Conservation (phyloP, 1,140 invertebrate species). For the Rhopalosiphum padi region DNA sequence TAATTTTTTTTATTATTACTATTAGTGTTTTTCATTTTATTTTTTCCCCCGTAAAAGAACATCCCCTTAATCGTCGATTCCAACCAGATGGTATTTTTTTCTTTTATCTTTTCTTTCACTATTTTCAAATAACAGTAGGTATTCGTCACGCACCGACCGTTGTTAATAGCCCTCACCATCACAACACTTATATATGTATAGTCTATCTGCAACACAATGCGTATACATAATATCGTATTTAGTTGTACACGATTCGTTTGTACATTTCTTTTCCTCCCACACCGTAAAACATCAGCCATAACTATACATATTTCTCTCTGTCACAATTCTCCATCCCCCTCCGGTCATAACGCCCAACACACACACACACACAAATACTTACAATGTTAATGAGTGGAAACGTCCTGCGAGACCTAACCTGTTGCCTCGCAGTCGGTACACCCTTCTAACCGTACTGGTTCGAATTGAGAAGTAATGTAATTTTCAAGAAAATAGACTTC, state of each 20-base stretch:
- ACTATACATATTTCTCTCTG: slow-evolving; percentile 36
- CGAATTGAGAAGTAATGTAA: slow-evolving; percentile 40
- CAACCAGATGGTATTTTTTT: slow-evolving; percentile 20
- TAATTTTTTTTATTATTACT: slow-evolving; percentile 25
- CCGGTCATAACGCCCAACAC: background rate
- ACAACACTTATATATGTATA: background rate
- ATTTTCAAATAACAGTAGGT: slow-evolving; percentile 38
- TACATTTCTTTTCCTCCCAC: slow-evolving; percentile 46
- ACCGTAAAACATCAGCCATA: slow-evolving; percentile 44
- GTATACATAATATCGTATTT: background rate
- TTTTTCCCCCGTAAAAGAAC: background rate
- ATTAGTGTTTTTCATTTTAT: slow-evolving; percentile 18
- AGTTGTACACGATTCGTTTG: slow-evolving; percentile 46
- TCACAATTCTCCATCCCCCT: slow-evolving; percentile 18
- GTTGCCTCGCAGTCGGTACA: slow-evolving; percentile 12
- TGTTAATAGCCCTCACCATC: slow-evolving; percentile 41
- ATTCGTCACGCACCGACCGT: slow-evolving; percentile 51
- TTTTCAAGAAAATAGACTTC: slow-evolving; percentile 48
- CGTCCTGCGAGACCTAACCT: slow-evolving; percentile 22
- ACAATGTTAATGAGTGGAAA: slow-evolving; percentile 43
- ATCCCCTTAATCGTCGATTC: slow-evolving; percentile 29
- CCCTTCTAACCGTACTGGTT: background rate
- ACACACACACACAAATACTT: background rate
- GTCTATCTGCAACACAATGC: background rate
- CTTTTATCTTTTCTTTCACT: background rate